Base-by-base conservation (phyloP, 2,113 vertebrate genomes). In the Climacteris rufus region DNA sequence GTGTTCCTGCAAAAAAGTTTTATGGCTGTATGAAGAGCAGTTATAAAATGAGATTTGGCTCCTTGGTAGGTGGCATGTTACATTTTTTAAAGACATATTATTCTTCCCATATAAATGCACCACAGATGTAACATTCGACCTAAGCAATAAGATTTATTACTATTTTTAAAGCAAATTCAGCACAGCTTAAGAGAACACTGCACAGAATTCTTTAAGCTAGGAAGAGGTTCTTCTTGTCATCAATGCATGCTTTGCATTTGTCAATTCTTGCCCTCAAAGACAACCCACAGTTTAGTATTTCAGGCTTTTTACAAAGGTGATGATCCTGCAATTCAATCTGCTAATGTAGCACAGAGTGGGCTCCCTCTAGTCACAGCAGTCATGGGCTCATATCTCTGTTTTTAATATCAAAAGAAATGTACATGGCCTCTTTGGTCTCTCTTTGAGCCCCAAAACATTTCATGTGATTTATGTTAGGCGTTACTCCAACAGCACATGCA, bases 91-190 rank as follows among this genome's bases (percentile, higher is more conserved):
- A 90, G 87, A 89, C 90, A 70, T 92, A 85, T 74, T 93, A 84
- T 75, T 96, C 64, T 82, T 94, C 56, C 76, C 71, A 78, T 83
- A 92, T 60, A 97, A 96, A 97, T 79, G 88, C 92, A 90, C 95
- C 95, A 90, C 93, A 96, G 93, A 96, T 94, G 96, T 90, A 96
- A 94, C 92, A 92, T 59, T 95, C 0, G 6, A 95, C 96, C 96
- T 95, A 93, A 89, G 76, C 64, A 95, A 12, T 81, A 76, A 92
- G 83, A 96, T 95, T 97, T 96, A 96, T 95, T 95, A 93, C 86
- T 96, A 91, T 88, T 95, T 93, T 92, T 93, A 84, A 96, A 90
- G 91, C 80, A 89, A 92, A 96, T 92, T 90, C 89, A 93, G 88
- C 87, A 82, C 69, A 94, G 92, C 65, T 86, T 93, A 82, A 37